phyloP scores from a whole-genome alignment of 2,113 vertebrate genomes.

The Hyperoodon ampullatus region DNA sequence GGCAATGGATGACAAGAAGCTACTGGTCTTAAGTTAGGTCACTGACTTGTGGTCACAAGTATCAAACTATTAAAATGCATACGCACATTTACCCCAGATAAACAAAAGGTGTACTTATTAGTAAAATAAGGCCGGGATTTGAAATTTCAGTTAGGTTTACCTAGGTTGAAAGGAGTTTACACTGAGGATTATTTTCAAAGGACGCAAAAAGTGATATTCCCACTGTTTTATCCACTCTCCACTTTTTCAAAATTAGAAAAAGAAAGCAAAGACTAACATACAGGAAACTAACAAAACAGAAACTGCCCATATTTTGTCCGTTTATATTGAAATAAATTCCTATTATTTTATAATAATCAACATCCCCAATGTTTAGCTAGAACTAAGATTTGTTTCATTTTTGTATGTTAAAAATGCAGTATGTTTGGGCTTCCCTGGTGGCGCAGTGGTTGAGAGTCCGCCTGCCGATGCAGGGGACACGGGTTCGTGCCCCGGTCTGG shows the following conservation, averaged over 20 bases:
- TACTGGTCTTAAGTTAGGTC: constrained; percentile 16
- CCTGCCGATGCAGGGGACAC: no score
- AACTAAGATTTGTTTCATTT: constrained; percentile 1
- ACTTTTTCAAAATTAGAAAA: constrained; percentile 37
- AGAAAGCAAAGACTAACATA: constrained; percentile 35
- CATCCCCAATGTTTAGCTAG: background rate
- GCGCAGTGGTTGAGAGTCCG: no score
- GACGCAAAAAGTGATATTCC: constrained; percentile 2
- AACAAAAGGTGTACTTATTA: constrained; percentile 21
- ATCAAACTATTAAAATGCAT: constrained; percentile 52
- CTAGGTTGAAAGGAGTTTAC: constrained; percentile 31
- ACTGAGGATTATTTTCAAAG: constrained; percentile 33
- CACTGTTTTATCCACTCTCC: background rate
- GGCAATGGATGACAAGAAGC: background rate
- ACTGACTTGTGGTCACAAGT: background rate
- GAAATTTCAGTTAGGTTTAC: constrained; percentile 58
- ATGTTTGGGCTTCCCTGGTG: no score
- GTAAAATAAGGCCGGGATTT: constrained; percentile 25
- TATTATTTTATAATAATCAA: constrained; percentile 30
- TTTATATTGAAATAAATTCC: background rate
- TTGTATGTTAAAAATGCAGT: background rate
- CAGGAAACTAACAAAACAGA: constrained; percentile 22
- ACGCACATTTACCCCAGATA: constrained; percentile 8
- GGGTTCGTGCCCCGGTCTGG: no score
- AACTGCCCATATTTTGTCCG: background rate